Base-by-base conservation (phyloP, 2,888 invertebrate genomes). In the Biston betularia region DNA sequence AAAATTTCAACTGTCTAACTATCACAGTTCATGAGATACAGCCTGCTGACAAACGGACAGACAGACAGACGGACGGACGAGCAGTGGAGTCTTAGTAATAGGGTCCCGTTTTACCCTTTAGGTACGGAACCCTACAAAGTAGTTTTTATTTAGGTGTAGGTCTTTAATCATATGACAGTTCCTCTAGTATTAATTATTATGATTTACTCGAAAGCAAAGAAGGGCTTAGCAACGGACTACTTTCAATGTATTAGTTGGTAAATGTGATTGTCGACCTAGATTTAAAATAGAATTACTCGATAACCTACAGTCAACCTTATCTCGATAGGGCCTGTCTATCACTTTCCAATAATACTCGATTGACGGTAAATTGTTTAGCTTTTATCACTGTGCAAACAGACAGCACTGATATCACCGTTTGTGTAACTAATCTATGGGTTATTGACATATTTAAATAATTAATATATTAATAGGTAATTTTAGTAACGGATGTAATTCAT, bases 271-370 rank as follows among this genome's bases (percentile, higher is more conserved):
- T 66, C 69, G 69, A 70, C 73, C 75, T 71, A 72, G 65, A 66
- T 75, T 73, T 46, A 42, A 55, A 65, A 62, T 68, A 63, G 63
- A 45, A 65, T 57, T 65, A 14, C 65, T 65, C 69, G 74, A 75
- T 75, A 75, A 75, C 71, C 71, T 67, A 71, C 61, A 61, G 72
- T 63, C 59, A 9, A 45, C 59, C 52, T 60, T 74, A 74, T 72
- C 74, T 65, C 65, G 57, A 66, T 67, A 59, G 59, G 62, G 50
- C 59, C 68, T 65, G 72, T 67, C 69, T 70, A 65, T 73, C 71
- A 75, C 69, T 73, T 71, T 73, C 71, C 66, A 72, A 71, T 71
- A 74, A 68, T 59, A 67, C 65, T 58, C 45, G 44, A 62, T 69
- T 72, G 65, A 66, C 68, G 58, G 56, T 66, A 57, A 70, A 70